Evolutionary conservation across 2,797 vertebrate genomes (phyloP).

Genomic region (Salmo trutta): DNA sequence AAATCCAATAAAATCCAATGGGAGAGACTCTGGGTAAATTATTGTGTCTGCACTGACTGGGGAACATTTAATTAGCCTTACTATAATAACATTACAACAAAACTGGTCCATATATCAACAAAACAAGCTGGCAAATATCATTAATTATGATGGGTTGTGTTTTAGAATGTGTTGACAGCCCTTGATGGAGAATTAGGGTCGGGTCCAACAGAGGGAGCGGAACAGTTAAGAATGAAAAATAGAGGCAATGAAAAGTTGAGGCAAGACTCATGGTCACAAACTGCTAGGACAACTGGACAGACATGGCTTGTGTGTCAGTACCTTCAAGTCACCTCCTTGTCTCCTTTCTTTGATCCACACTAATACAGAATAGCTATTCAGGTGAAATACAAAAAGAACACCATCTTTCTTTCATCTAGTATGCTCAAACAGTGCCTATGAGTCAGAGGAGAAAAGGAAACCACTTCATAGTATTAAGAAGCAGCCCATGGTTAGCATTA

Average conservation of each 20-base stretch:
- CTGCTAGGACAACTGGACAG: background rate
- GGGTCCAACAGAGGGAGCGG: background rate
- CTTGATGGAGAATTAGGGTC: no score
- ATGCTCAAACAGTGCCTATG: background rate
- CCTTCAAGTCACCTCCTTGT: background rate
- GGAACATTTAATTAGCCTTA: slow-evolving; percentile 46
- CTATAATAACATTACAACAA: background rate
- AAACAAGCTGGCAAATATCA: slow-evolving; percentile 35
- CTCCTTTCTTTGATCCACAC: background rate
- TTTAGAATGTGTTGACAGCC: slow-evolving; percentile 12
- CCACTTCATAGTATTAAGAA: no score
- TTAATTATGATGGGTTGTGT: slow-evolving; percentile 38
- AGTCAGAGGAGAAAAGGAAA: background rate
- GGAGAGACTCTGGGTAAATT: background rate
- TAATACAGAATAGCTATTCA: background rate
- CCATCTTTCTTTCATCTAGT: background rate
- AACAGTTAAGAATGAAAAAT: background rate
- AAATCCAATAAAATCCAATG: no score
- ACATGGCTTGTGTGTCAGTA: background rate
- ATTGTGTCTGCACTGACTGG: slow-evolving; percentile 26
- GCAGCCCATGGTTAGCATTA: no score
- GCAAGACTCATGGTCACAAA: background rate
- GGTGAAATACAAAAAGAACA: background rate
- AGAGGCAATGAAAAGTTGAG: background rate
- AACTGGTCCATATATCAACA: slow-evolving; percentile 34